A percentile compares a stretch with the other conserved stretches of the same genome.
phyloP scores from a whole-genome alignment of 2,888 invertebrate genomes.

The Stenchaetothrips biformis region DNA sequence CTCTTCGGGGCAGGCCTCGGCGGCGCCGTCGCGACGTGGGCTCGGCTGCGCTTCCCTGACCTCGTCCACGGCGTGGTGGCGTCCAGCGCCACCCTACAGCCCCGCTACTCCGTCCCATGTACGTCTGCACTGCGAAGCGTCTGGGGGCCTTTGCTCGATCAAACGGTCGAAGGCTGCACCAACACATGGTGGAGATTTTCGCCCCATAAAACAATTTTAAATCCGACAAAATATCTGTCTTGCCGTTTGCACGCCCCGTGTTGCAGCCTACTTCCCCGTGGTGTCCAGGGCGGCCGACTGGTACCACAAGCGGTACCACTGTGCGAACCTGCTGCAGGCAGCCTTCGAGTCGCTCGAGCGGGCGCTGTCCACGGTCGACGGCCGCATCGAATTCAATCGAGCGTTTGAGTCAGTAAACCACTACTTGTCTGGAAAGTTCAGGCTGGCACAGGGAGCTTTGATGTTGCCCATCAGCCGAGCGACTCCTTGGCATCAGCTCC shows the following conservation, averaged over 20 bases:
- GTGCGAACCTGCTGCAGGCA: neutral
- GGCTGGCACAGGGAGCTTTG: no score
- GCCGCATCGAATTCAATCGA: neutral
- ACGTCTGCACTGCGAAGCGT: no score
- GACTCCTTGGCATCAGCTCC: no score
- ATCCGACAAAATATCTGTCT: no score
- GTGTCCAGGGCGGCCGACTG: neutral
- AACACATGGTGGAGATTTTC: no score
- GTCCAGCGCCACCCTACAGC: neutral
- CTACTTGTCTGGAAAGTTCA: neutral
- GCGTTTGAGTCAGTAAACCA: neutral
- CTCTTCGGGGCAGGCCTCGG: neutral
- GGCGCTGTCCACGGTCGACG: neutral
- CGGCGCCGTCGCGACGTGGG: neutral
- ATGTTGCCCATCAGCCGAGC: no score
- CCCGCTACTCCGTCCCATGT: neutral
- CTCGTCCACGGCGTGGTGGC: neutral
- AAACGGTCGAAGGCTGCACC: no score
- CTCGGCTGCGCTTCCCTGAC: neutral
- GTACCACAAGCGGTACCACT: neutral
- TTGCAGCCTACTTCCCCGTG: constrained; percentile 1
- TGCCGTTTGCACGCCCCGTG: no score
- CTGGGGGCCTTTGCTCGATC: no score
- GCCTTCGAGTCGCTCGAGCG: neutral
- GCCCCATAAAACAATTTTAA: no score